Percentiles rank a stretch among this genome's conserved stretches.
Conservation (phyloP, 1,140 invertebrate genomes). For the Paralvinella palmiformis region DNA sequence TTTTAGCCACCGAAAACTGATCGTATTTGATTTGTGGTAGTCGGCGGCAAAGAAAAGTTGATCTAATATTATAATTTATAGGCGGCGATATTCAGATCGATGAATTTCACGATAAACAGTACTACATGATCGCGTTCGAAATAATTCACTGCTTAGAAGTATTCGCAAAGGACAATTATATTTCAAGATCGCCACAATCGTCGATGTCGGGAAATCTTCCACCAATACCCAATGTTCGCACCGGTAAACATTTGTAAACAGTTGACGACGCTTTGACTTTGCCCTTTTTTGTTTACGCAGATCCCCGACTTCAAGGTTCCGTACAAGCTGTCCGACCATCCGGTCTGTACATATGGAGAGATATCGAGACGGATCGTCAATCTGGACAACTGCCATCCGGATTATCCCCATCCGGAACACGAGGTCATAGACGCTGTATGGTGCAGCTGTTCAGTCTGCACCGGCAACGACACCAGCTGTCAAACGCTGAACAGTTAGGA, state of each 20-base stretch:
- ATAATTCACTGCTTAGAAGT: not conserved
- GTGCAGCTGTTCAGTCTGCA: slow-evolving; percentile 34
- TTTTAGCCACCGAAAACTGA: too few relatives aligned
- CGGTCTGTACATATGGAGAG: slow-evolving; percentile 72
- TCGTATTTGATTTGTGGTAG: too few relatives aligned
- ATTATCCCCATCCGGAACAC: slow-evolving; percentile 34
- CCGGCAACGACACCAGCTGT: slow-evolving; percentile 36
- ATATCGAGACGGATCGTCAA: slow-evolving; percentile 54
- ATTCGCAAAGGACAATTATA: not conserved
- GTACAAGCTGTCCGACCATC: slow-evolving; percentile 73
- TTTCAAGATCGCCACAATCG: too few relatives aligned
- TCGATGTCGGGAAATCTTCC: not conserved
- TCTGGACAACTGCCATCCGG: slow-evolving; percentile 61
- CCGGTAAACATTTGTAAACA: not conserved
- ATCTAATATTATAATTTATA: too few relatives aligned
- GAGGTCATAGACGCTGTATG: slow-evolving; percentile 36
- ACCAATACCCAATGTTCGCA: not conserved
- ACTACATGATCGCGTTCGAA: too few relatives aligned
- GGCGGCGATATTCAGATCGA: too few relatives aligned
- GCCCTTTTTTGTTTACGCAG: slow-evolving; percentile 43
- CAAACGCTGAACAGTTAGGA: slow-evolving; percentile 41
- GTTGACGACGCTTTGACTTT: not conserved
- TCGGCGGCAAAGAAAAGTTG: too few relatives aligned
- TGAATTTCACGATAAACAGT: too few relatives aligned
- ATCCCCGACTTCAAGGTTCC: slow-evolving; percentile 81